Base-by-base conservation (phyloP, 64 coral and sea anemone species). In the Porites lutea region DNA sequence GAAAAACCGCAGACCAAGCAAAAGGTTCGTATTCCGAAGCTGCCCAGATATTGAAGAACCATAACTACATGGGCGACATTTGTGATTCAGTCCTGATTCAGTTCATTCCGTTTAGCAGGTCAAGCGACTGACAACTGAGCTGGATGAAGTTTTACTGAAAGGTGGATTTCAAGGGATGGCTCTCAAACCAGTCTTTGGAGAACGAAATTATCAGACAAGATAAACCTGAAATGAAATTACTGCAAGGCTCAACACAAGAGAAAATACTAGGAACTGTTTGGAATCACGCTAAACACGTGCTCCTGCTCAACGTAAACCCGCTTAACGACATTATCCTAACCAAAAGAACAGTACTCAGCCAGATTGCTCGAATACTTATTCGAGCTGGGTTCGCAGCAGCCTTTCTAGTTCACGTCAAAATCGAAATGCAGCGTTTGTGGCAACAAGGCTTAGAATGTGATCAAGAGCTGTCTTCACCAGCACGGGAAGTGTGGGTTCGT, bases 1-100 rank as follows among this genome's bases (percentile, higher is more conserved):
- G n/a, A n/a, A 90, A 81, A 65, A 90, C 88, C 12, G 88, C 88
- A 64, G 88, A 90, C 59, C 71, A 90, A 90, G 88, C 76, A 48
- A 69, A 65, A 48, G 75, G 52, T 46, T 78, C 88, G 27, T 77
- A 90, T 61, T 75, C 88, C 76, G 60, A 64, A 79, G 88, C 88
- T 53, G 88, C 75, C 76, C 74, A 77, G 78, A 61, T 90, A 51
- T 52, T 81, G 20, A 90, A 90, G 65, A 60, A 90, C 74, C 78
- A 90, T 37, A 90, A 72, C 73, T 90, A n/a, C n/a, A n/a, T n/a
- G n/a, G n/a, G n/a, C n/a, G n/a, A n/a, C n/a, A n/a, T n/a, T n/a
- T n/a, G n/a, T 54, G 86, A 88, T 19, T 90, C 88, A 50, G 74
- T 81, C 57, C 14, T n/a, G n/a, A n/a, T n/a, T n/a, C n/a, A n/a